A percentile compares a stretch with the other conserved stretches of the same genome.
These are phyloP conservation scores for Crambe crambe DNA, from an alignment of 37 sponge, comb jelly and placozoan species.

Conservation along the genomic window DNA sequence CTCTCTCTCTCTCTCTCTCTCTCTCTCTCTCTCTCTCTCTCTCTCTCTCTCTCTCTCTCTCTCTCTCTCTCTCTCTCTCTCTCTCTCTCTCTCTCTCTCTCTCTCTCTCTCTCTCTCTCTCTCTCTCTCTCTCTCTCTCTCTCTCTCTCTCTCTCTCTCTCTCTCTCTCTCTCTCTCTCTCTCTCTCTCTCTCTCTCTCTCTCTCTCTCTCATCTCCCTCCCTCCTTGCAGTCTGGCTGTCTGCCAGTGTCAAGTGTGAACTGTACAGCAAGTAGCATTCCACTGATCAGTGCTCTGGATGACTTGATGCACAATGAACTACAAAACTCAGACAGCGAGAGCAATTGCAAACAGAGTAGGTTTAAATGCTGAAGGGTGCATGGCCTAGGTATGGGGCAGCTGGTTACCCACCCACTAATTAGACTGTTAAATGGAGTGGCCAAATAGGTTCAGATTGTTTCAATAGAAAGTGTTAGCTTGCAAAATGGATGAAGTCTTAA, in stretches of 20 bases:
- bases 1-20: neutral
- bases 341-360: slow-evolving; percentile 56
- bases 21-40: slow-evolving; percentile 9
- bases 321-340: slow-evolving; percentile 27
- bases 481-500: too few relatives aligned
- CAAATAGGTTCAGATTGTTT: too few relatives aligned
- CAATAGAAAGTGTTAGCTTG: too few relatives aligned
- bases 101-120: neutral
- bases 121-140: slow-evolving; percentile 43
- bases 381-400: too few relatives aligned
- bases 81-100: neutral
- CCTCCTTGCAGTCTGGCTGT: slow-evolving; percentile 20
- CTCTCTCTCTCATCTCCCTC: slow-evolving; percentile 5
- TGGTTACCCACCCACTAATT: too few relatives aligned
- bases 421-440: too few relatives aligned
- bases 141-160: slow-evolving; percentile 42
- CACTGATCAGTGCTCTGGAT: slow-evolving; percentile 61
- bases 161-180: slow-evolving; percentile 37
- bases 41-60: slow-evolving; percentile 13
- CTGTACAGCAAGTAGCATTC: slow-evolving; percentile 9
- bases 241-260: slow-evolving; percentile 47
- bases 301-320: slow-evolving; percentile 39
- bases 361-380: too few relatives aligned
- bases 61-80: neutral
- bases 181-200: slow-evolving; percentile 35